These are phyloP conservation scores for Coturnix japonica DNA, from an alignment of 2,113 vertebrate genomes.

Conservation along the genomic window DNA sequence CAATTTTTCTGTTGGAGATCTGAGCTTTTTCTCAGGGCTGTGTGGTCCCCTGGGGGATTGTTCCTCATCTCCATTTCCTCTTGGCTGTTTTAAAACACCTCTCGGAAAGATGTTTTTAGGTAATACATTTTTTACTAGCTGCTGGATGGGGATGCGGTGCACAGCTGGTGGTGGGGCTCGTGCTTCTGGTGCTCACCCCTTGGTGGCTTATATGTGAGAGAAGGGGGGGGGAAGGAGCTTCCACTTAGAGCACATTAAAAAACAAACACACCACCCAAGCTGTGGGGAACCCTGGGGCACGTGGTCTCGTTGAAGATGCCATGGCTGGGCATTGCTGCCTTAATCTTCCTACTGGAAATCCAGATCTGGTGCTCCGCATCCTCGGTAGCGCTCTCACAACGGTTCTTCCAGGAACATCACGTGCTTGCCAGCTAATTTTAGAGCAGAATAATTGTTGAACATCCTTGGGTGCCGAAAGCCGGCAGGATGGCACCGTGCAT, in stretches of 20 bases:
- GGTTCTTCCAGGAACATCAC: conserved; percentile 52
- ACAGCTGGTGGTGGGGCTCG: not conserved
- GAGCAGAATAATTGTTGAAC: not conserved
- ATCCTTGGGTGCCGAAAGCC: not conserved
- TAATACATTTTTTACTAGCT: conserved; percentile 38
- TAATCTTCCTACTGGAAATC: not conserved
- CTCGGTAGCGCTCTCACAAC: not conserved
- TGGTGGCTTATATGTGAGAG: not conserved
- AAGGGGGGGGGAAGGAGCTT: not conserved
- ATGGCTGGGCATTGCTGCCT: not conserved
- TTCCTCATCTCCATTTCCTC: conserved; percentile 43
- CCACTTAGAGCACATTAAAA: not conserved
- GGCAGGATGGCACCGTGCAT: not conserved
- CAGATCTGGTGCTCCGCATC: not conserved
- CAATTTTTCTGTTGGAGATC: not conserved
- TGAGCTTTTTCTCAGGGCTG: not conserved
- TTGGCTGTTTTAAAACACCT: conserved; percentile 7
- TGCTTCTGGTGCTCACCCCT: not conserved
- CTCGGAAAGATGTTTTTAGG: conserved; percentile 32
- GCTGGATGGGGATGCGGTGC: not conserved
- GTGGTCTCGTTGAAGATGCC: not conserved
- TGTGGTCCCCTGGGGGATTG: conserved; percentile 8
- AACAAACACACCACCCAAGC: not conserved
- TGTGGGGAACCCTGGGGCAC: not conserved
- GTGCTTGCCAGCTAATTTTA: not conserved